A percentile compares a stretch with the other conserved stretches of the same genome.
Evolutionary conservation across 2,888 invertebrate species (phyloP).

Genomic region (Amphipoea oculea): DNA sequence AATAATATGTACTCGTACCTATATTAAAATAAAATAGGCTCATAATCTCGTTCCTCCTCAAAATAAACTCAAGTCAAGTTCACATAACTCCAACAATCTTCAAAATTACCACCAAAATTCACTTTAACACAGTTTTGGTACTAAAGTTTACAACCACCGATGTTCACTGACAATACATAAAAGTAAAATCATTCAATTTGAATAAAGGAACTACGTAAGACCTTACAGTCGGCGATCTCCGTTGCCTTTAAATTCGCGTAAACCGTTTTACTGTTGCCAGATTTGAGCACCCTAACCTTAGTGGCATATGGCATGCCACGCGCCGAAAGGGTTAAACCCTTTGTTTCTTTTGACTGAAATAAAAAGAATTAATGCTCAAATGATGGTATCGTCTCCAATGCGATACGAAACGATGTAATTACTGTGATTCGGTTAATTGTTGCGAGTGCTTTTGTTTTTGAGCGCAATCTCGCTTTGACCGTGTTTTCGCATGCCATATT

Average conservation of each 20-base stretch:
- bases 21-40: not conserved
- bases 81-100: slow-evolving; percentile 3
- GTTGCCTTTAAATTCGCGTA: slow-evolving; percentile 64
- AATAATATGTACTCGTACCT: not conserved
- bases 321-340: slow-evolving; percentile 84
- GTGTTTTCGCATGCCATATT: slow-evolving; percentile 85
- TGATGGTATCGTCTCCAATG: slow-evolving; percentile 88
- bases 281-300: slow-evolving; percentile 72
- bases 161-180: slow-evolving; percentile 55
- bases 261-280: slow-evolving; percentile 70
- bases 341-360: slow-evolving; percentile 80
- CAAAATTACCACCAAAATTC: slow-evolving; percentile 35
- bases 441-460: slow-evolving; percentile 83
- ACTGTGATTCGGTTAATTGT: slow-evolving; percentile 89
- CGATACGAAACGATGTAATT: slow-evolving; percentile 85
- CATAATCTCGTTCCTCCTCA: not conserved
- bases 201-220: slow-evolving; percentile 64
- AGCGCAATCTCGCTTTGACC: slow-evolving; percentile 86
- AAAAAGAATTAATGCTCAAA: slow-evolving; percentile 80
- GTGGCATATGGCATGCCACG: slow-evolving; percentile 84
- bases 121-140: slow-evolving; percentile 31
- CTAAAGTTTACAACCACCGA: slow-evolving; percentile 36
- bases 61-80: not conserved
- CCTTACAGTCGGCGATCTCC: slow-evolving; percentile 59
- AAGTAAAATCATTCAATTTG: slow-evolving; percentile 68